Base-by-base conservation (phyloP, 2,797 vertebrate genomes). In the Sphaeramia orbicularis region DNA sequence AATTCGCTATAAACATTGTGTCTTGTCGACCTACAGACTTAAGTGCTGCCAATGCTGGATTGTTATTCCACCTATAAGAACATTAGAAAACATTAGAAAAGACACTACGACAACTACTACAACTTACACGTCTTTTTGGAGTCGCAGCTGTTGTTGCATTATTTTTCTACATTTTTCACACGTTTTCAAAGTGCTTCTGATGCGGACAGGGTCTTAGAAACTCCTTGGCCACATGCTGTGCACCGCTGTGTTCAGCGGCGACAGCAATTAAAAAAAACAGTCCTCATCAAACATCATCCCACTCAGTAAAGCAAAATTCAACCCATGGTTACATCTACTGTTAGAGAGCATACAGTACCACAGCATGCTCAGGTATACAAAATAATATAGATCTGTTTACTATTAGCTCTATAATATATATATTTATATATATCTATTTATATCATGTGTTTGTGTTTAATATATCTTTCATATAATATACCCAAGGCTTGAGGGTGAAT, bases 181-280 rank as follows among this genome's bases (percentile, higher is more conserved):
- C n/a, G 53, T 42, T 51, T 19, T 48, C 32, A 58, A 61, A 71
- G 58, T 60, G 59, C 71, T 69, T 49, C 58, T 62, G 66, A 86
- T 85, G 79, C 81, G 87, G 76, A 85, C 70, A 43, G 73, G 62
- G 76, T 76, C 85, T 76, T 44, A 81, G 85, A 87, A 89, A 71
- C 86, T 71, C 82, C 80, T 86, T 81, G 61, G 75, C 87, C 88
- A 91, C 75, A 55, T 75, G 88, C 88, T 87, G 86, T 68, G 81
- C 44, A 51, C 84, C 7, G 58, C 83, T 38, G 55, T 40, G 43
- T 67, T 81, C 65, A 65, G 89, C 80, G 56, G 81, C 89, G 65
- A 87, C 80, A 91, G 88, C 80, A 87, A 81, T 89, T 84, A 86
- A 90, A 92, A 83, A 92, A 94, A 94, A 83, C 90, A 2, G 74